Base-by-base conservation (phyloP, 1,140 invertebrate genomes). In the Choristoneura fumiferana region DNA sequence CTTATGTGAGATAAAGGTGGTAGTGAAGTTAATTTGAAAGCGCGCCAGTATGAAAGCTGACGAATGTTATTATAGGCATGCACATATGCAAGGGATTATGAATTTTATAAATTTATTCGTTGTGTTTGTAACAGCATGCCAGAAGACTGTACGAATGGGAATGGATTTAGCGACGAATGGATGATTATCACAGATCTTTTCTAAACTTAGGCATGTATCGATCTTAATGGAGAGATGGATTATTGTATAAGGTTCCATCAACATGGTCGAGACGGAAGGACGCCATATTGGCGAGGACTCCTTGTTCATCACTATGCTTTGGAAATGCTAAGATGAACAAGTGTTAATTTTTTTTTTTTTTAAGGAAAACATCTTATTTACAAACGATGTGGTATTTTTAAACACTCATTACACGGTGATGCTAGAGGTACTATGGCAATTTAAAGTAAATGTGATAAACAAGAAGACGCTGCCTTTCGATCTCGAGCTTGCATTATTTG, bases 41-140 rank as follows among this genome's bases (percentile, higher is more conserved):
- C 54, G 67, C 59, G 66, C 62, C 52, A 43, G 78, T 63, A 73
- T 87, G 81, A 67, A 67, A 87, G 86, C 57, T 53, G 84, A 87
- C 6, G 86, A 71, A 86, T 87, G 86, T 89, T 89, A 87, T 68
- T 81, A 65, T 89, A 89, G 86, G 86, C 86, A 89, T 89, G 86
- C 86, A 89, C 86, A 84, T 78, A 65, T 89, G 84, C 81, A 86
- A 89, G 86, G 84, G 84, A 87, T 81, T 89, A 71, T 89, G 86
- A 84, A 82, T 85, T 87, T 82, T 85, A 84, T 85, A 84, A 84
- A 85, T 84, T 85, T 49, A 49, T 84, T 83, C 79, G 73, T 79
- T 83, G 75, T 71, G 73, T 86, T 87, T 83, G 82, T 89, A 86
- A n/a, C 43, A 45, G 43, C 29, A 18, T 18, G 43, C 18, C 18